These are phyloP conservation scores for Dasyurus viverrinus DNA, from an alignment of 2,113 vertebrate species.

Conservation along the genomic window DNA sequence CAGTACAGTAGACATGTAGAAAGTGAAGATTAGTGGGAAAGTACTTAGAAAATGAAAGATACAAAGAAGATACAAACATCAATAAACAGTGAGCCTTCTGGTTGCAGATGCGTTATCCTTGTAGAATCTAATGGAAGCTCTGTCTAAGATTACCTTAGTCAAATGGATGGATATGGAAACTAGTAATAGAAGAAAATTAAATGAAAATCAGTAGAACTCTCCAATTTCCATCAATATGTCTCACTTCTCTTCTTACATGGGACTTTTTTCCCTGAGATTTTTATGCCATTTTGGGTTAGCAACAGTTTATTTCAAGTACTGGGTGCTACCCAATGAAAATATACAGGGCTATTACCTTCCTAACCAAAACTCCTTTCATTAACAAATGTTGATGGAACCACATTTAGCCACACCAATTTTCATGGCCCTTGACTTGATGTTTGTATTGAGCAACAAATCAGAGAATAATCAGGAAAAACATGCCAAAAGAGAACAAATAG, in stretches of 20 bases:
- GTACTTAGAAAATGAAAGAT: neutral
- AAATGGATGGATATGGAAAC: conserved; percentile 16
- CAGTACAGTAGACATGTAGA: neutral
- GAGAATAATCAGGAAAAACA: conserved; percentile 65
- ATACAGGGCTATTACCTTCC: conserved; percentile 48
- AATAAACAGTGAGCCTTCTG: conserved; percentile 39
- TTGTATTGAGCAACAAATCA: conserved; percentile 65
- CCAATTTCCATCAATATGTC: neutral
- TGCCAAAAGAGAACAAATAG: conserved; percentile 48
- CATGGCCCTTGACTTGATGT: conserved; percentile 63
- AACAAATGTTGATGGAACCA: conserved; percentile 57
- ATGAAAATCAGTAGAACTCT: conserved; percentile 29
- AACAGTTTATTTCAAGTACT: conserved; percentile 60
- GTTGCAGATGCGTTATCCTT: neutral
- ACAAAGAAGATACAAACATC: neutral
- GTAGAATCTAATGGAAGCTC: conserved; percentile 37
- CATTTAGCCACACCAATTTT: conserved; percentile 65
- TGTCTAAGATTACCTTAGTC: conserved; percentile 5
- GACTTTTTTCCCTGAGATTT: neutral
- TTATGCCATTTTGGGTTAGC: conserved; percentile 52
- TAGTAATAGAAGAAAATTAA: conserved; percentile 37
- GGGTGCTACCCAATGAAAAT: conserved; percentile 60
- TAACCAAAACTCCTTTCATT: conserved; percentile 46
- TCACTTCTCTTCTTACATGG: conserved; percentile 17
- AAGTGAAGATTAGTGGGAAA: neutral